Conservation (phyloP, 2,797 vertebrate species). For the Garrulus glandarius region DNA sequence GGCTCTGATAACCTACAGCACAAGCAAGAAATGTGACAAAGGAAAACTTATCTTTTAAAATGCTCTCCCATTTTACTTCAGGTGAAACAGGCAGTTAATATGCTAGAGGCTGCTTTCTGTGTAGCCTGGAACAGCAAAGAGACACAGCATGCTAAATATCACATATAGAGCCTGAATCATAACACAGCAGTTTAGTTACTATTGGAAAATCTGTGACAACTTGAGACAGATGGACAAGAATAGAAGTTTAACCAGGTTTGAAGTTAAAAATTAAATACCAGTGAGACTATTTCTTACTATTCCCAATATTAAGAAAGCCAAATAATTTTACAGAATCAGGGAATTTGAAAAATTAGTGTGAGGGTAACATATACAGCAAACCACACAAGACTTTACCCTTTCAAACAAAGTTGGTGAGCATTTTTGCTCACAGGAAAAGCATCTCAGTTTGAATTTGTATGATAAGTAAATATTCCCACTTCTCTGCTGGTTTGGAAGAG, state of each 20-base stretch:
- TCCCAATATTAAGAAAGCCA: background rate
- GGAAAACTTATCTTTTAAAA: conserved; percentile 43
- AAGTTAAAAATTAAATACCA: background rate
- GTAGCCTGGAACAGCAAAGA: background rate
- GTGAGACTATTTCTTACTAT: background rate
- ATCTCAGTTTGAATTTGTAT: conserved; percentile 46
- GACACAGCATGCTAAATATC: background rate
- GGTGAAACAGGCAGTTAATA: conserved; percentile 33
- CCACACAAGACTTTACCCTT: background rate
- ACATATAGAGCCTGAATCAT: background rate
- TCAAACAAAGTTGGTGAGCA: conserved; percentile 26
- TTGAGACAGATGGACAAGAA: background rate
- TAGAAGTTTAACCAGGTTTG: background rate
- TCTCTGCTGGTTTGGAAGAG: conserved; percentile 46
- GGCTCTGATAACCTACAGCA: conserved; percentile 36
- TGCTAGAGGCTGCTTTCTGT: conserved; percentile 22
- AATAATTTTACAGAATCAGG: background rate
- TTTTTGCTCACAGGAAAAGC: conserved; percentile 38
- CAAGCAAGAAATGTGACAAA: conserved; percentile 13
- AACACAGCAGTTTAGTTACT: background rate
- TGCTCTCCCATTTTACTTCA: conserved; percentile 22
- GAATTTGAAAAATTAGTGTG: background rate
- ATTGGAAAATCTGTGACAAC: background rate
- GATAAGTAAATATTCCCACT: conserved; percentile 52
- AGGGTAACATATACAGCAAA: background rate